Evolutionary conservation across 2,113 vertebrate species (phyloP).

Genomic region (Choloepus hoffmanni): DNA sequence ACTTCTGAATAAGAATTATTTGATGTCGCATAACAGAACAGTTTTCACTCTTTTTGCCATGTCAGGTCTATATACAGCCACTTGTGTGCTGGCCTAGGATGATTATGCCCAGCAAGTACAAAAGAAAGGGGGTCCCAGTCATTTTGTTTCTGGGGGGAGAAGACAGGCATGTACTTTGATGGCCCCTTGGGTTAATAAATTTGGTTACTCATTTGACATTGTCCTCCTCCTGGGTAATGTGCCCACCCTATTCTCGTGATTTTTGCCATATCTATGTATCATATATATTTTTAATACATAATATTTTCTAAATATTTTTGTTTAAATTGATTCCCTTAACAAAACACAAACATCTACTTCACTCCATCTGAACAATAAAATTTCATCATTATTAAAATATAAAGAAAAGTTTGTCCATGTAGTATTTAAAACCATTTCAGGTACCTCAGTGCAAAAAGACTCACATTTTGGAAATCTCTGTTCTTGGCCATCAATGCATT

Average conservation of each 20-base stretch:
- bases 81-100: background rate
- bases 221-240: background rate
- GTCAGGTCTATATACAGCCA: background rate
- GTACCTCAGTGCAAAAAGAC: background rate
- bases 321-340: background rate
- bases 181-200: background rate
- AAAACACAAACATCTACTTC: background rate
- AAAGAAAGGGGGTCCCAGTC: background rate
- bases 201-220: background rate
- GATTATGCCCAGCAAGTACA: background rate
- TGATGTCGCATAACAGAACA: background rate
- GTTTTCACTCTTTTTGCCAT: background rate
- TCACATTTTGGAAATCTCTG: background rate
- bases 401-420: background rate
- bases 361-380: conserved; percentile 29
- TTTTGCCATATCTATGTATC: background rate
- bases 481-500: background rate
- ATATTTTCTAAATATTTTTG: background rate
- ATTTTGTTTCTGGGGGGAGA: background rate
- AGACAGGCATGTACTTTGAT: background rate
- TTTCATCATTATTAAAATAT: background rate
- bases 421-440: conserved; percentile 37
- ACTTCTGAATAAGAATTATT: background rate
- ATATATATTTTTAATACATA: background rate
- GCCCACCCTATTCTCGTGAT: background rate